Percentiles rank a stretch among this genome's conserved stretches.
Evolutionary conservation across 1,140 invertebrate species (phyloP).

Genomic region (Monomorium pharaonis): DNA sequence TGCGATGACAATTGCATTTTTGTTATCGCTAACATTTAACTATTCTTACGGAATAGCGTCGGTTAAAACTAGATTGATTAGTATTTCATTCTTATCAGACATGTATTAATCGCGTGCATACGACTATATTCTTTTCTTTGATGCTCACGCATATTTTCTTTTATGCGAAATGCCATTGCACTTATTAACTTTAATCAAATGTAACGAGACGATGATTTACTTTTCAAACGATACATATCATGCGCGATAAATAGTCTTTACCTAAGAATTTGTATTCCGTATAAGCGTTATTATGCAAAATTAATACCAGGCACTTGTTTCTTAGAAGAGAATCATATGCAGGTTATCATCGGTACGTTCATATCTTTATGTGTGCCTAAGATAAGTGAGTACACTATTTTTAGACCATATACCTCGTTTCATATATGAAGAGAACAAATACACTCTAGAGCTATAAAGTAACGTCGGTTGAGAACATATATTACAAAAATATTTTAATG

Average conservation of each 20-base stretch:
- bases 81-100: background rate
- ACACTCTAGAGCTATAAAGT: background rate
- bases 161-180: background rate
- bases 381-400: slow-evolving; percentile 37
- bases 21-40: slow-evolving; percentile 5
- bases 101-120: background rate
- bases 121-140: background rate
- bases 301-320: background rate
- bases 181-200: slow-evolving; percentile 34
- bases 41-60: background rate
- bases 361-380: slow-evolving; percentile 18
- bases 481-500: background rate
- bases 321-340: slow-evolving; percentile 23
- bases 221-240: background rate
- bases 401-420: slow-evolving; percentile 5
- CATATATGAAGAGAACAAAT: background rate
- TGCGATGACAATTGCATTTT: background rate
- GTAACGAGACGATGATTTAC: background rate
- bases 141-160: slow-evolving; percentile 25
- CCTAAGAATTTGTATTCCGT: background rate
- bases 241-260: background rate
- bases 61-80: background rate
- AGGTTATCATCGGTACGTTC: slow-evolving; percentile 18
- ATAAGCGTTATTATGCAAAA: background rate
- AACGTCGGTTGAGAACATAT: background rate